Conservation (phyloP, 2,113 vertebrate species). For the Pyrgilauda ruficollis region DNA sequence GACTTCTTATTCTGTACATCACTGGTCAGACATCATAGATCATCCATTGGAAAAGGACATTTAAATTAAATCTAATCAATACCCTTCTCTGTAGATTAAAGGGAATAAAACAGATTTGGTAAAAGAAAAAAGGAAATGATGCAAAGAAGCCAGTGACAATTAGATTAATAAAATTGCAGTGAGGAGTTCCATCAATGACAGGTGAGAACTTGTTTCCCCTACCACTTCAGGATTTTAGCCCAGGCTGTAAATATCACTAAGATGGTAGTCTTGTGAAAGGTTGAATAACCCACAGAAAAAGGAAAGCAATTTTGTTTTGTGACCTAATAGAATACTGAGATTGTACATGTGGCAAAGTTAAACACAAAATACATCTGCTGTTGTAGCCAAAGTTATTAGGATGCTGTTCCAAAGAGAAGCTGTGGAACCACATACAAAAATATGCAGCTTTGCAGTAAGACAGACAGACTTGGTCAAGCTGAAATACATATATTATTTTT, state of each 20-base stretch:
- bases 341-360: background rate
- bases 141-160: background rate
- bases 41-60: conserved; percentile 21
- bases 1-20: conserved; percentile 41
- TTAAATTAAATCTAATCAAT: conserved; percentile 51
- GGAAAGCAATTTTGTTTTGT: conserved; percentile 14
- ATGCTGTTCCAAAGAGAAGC: background rate
- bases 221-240: background rate
- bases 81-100: conserved; percentile 41
- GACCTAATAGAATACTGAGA: background rate
- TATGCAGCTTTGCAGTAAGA: background rate
- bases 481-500: background rate
- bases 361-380: background rate
- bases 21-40: background rate
- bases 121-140: background rate
- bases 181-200: background rate
- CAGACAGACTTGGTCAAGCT: background rate
- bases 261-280: background rate
- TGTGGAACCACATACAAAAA: background rate
- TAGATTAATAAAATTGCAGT: background rate
- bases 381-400: background rate
- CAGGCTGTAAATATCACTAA: conserved; percentile 31
- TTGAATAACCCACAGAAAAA: conserved; percentile 4
- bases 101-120: conserved; percentile 37
- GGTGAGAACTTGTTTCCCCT: background rate